Evolutionary conservation across 2,888 invertebrate genomes (phyloP).

Genomic region (Andrena hattorfiana): DNA sequence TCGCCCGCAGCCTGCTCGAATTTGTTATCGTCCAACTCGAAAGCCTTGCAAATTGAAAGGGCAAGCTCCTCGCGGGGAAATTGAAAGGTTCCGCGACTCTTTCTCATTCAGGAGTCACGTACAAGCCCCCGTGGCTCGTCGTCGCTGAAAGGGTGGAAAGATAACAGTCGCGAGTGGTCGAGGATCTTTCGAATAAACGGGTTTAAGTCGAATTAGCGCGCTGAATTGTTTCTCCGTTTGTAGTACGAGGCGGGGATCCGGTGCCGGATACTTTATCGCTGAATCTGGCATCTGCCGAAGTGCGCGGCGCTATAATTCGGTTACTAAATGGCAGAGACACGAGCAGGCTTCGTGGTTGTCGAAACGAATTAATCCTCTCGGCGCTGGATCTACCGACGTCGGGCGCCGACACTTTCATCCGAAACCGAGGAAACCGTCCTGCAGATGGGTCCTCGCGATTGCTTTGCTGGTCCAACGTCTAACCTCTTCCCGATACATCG

Average conservation of each 20-base stretch:
- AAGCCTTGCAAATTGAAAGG: constrained; percentile 15
- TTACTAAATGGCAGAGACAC: constrained; percentile 63
- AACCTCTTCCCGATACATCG: constrained; percentile 52
- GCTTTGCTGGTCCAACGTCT: constrained; percentile 32
- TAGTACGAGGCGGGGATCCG: neutral
- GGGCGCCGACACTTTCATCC: constrained; percentile 59
- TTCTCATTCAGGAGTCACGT: constrained; percentile 1
- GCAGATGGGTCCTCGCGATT: constrained; percentile 64
- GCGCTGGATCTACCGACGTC: constrained; percentile 45
- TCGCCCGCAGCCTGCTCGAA: neutral
- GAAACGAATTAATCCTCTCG: constrained; percentile 75
- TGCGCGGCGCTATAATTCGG: constrained; percentile 65
- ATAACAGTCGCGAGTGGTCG: neutral
- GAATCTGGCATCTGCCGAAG: constrained; percentile 77
- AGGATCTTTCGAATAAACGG: neutral
- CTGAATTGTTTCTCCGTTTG: constrained; percentile 1
- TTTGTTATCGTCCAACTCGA: neutral
- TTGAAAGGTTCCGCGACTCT: constrained; percentile 26
- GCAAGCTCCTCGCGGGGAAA: neutral
- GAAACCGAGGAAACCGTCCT: constrained; percentile 34
- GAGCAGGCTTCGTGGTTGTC: constrained; percentile 63
- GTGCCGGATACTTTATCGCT: constrained; percentile 67
- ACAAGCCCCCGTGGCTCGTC: neutral
- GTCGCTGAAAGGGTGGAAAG: neutral
- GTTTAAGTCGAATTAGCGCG: constrained; percentile 15